Evolutionary conservation across 2,797 vertebrate genomes (phyloP), one percentile per base, ranked within the genome.

Genomic region (Myiotriccus ornatus): DNA sequence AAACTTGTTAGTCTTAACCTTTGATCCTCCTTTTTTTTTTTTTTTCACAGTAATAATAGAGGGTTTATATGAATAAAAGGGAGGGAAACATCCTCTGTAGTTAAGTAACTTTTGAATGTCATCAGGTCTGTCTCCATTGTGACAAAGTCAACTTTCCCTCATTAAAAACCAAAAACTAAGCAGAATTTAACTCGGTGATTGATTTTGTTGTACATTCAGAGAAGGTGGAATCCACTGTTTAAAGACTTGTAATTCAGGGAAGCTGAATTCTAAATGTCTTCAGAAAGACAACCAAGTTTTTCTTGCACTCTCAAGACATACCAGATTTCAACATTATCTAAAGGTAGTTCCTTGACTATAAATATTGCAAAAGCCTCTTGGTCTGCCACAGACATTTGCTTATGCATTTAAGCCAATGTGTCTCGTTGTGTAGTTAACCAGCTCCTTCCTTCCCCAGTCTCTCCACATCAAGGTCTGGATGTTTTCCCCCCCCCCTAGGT

Each of bases 81-180:
- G 2, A 3, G 6, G 5, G 3, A 14, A 34, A 32, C 1, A 7
- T 37, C 30, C 19, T 55, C 9, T 27, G 25, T 3, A 39, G 24
- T 11, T 25, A 82, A 28, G 22, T 24, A 44, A 44, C 15, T 14
- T 28, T 47, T 24, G 25, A 35, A 12, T 0, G 0, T 6, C 19
- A 49, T 49, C 25, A 41, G 22, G 17, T 46, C 53, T 53, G 14
- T 22, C 39, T 41, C 4, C 9, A 21, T 1, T 35, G 41, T 5
- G 13, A 37, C 27, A 7, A 67, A 46, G 13, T n/a, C 47, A 50
- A 43, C 27, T 64, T 77, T 30, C 12, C 27, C 10, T 39, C 27
- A 65, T 8, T 19, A 67, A 32, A 55, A 80, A 76, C 35, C 3
- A 2, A 71, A 94, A 87, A 18, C 1, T 7, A 80, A 62, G 9